Base-by-base conservation (phyloP, 2,113 vertebrate genomes). In the Festucalex cinctus region DNA sequence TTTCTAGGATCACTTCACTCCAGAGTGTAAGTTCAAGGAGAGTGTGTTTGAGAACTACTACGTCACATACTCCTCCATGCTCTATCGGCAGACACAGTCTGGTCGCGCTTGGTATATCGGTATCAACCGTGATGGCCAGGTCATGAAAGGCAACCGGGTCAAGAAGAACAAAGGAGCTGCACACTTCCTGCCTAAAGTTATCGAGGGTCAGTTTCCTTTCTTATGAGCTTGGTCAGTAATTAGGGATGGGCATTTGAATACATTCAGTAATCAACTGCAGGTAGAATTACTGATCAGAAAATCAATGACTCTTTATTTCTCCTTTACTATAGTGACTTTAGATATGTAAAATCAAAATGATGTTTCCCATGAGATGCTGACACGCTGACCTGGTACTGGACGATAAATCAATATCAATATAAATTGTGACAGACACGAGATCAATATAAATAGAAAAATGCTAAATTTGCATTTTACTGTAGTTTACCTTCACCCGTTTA, bases 11-110 rank as follows among this genome's bases (percentile, higher is more conserved):
- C 88, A 95, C 88, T 97, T 96, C 88, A 97, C 94, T 80, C 88
- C 94, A 0, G 95, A 97, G 89, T 96, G 95, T 82, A 94, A 93
- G 85, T 97, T 96, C 88, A 97, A 97, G 85, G 95, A 97, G 85
- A 94, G 93, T 0, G 95, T 97, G 79, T 95, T 96, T 83, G 94
- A 96, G 88, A 96, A 95, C 90, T 96, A 96, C 88, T 96, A 95
- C 49, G 93, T 96, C 75, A 94, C 93, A n/a, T 97, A 97, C 67
- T 94, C 94, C 36, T 97, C 95, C 73, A 92, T 95, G 82, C 91
- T 96, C 69, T 97, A 97, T 78, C 92, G 93, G 3, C 95, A 97
- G 84, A 90, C 89, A 66, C 93, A 93, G 77, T 97, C 95, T 16
- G 95, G 95, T 1, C 91, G 95, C 43, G 92, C 93, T 64, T 97